Base-by-base conservation (phyloP, 2,113 vertebrate genomes). In the Silurus glanis region DNA sequence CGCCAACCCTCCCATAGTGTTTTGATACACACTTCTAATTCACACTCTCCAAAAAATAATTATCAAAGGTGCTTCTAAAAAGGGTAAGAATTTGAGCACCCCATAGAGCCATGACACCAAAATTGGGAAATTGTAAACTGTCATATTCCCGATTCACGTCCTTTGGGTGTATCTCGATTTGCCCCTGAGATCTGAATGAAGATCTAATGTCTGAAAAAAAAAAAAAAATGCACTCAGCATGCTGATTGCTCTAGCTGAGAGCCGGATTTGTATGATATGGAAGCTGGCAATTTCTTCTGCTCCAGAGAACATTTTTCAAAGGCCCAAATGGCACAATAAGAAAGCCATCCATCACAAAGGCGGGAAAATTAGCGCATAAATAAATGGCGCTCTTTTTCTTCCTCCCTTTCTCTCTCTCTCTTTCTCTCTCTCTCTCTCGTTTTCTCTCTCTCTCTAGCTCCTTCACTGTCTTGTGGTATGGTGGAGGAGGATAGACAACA, bases 321-420 rank as follows among this genome's bases (percentile, higher is more conserved):
- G 92, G 91, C 90, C 83, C 92, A 94, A 93, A 93, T 91, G 92
- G 92, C 91, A 94, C 93, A 94, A 94, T 94, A 92, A 93, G 93
- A 94, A 93, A 95, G 91, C 92, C 93, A 95, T 95, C 93, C 92
- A 95, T 95, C 94, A 95, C 92, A 94, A 94, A 93, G 92, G 62
- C 58, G 66, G 88, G 90, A 94, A 94, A 95, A 94, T 94, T 92
- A 93, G 93, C 91, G 93, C 91, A 93, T 92, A 91, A 93, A 94
- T 95, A 94, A 95, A 94, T 92, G 90, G 90, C 90, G 83, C 90
- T 78, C 84, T 89, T 82, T 91, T 84, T 88, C 55, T 90, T 88
- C 87, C 88, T 85, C n/a, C 90, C 86, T 84, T 76, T 59, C 84
- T 92, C 93, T 58, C 82, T 61, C 84, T 23, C 72, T 59, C 78